Conservation (phyloP, 2,797 vertebrate genomes). For the Semaprochilodus insignis region DNA sequence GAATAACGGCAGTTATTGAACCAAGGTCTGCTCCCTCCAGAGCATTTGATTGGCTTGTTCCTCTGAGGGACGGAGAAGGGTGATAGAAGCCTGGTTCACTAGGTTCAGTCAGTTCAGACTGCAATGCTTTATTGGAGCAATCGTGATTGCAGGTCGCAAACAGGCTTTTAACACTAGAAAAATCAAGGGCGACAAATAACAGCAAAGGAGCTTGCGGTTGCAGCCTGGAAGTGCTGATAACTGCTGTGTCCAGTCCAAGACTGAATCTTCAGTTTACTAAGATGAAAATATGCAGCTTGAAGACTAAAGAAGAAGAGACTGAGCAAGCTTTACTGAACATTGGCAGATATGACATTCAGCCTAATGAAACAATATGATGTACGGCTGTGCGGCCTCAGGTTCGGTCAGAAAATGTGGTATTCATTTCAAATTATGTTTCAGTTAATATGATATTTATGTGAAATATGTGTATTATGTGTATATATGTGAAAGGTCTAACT, state of each 20-base stretch:
- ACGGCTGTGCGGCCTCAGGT: no score
- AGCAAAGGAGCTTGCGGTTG: neutral
- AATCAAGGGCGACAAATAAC: neutral
- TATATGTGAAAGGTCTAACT: no score
- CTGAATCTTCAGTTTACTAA: no score
- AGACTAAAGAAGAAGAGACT: no score
- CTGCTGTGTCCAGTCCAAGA: neutral
- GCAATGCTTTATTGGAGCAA: neutral
- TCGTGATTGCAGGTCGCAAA: neutral
- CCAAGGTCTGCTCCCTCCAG: neutral
- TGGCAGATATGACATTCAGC: no score
- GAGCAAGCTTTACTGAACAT: no score
- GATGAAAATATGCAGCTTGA: no score
- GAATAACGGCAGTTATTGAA: neutral
- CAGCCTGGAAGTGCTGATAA: neutral
- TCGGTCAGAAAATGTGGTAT: no score
- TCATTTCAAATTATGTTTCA: no score
- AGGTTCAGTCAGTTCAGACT: neutral
- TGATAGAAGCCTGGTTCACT: neutral
- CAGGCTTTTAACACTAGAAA: neutral
- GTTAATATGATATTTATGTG: no score
- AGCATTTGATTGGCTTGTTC: slow-evolving; percentile 10
- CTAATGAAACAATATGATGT: no score
- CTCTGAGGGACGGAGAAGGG: slow-evolving; percentile 7
- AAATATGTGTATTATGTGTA: no score